These are phyloP conservation scores for Onychorhynchus coronatus DNA, from an alignment of 2,113 vertebrate genomes.

Conservation along the genomic window DNA sequence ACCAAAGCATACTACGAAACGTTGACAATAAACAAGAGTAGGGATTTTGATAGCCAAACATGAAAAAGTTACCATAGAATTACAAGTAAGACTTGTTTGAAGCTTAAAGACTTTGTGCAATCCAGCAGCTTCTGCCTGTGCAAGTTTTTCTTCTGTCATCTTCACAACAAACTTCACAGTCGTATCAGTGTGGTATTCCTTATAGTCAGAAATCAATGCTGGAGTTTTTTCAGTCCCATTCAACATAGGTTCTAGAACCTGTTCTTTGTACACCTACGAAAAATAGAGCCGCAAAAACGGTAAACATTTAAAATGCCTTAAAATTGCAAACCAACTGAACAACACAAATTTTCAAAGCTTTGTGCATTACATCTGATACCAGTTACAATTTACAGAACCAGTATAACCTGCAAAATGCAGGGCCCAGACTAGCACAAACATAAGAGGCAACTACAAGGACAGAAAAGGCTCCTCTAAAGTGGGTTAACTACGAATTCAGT, in stretches of 20 bases:
- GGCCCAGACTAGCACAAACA: background rate
- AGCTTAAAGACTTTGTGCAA: slow-evolving; percentile 99
- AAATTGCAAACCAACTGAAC: background rate
- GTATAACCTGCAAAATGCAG: background rate
- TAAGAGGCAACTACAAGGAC: background rate
- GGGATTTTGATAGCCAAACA: slow-evolving; percentile 50
- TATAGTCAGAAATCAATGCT: slow-evolving; percentile 94
- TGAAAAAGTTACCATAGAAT: slow-evolving; percentile 90
- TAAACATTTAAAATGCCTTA: background rate
- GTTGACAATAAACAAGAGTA: background rate
- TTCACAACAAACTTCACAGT: slow-evolving; percentile 98
- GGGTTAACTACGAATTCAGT: background rate
- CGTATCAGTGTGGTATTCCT: slow-evolving; percentile 96
- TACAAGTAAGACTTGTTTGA: slow-evolving; percentile 96
- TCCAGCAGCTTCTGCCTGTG: slow-evolving; percentile 93
- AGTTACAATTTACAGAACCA: background rate
- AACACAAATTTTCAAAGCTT: background rate
- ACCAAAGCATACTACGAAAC: background rate
- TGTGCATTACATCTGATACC: background rate
- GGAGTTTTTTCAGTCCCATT: slow-evolving; percentile 96
- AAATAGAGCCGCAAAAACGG: background rate
- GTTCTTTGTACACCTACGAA: slow-evolving; percentile 92
- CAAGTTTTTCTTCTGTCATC: slow-evolving; percentile 96
- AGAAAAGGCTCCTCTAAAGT: background rate
- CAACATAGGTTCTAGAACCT: slow-evolving; percentile 96